A percentile compares a stretch with the other conserved stretches of the same genome.
Evolutionary conservation across 2,888 invertebrate species (phyloP).

Genomic region (Rhamnusium bicolor): DNA sequence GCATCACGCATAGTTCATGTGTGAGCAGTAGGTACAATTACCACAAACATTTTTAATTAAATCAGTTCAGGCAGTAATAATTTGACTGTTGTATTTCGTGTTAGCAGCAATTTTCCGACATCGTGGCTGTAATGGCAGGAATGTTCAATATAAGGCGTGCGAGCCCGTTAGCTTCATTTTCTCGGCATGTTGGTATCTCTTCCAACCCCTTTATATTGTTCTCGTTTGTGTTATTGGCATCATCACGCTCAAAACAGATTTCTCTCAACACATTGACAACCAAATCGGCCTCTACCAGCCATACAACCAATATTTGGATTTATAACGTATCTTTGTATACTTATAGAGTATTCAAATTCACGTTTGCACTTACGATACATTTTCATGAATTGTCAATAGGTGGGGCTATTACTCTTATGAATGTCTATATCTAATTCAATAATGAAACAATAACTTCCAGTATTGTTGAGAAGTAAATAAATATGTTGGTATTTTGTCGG

Average conservation of each 20-base stretch:
- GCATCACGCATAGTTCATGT: not conserved
- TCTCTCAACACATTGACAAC: conserved; percentile 1
- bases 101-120: conserved; percentile 34
- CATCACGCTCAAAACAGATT: conserved; percentile 31
- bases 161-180: conserved; percentile 23
- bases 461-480: too few species aligned
- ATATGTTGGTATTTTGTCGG: too few species aligned
- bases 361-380: not conserved
- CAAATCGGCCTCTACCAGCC: conserved; percentile 10
- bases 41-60: conserved; percentile 39
- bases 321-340: not conserved
- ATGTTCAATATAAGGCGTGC: conserved; percentile 42
- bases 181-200: conserved; percentile 36
- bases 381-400: not conserved
- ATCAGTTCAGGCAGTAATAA: conserved; percentile 33
- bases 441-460: too few species aligned
- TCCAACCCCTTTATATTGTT: conserved; percentile 19
- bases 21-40: conserved; percentile 16
- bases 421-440: too few species aligned
- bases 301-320: not conserved
- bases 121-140: conserved; percentile 33
- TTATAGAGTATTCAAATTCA: not conserved
- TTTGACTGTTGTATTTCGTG: conserved; percentile 35
- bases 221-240: conserved; percentile 35
- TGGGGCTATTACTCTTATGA: too few species aligned